Evolutionary conservation across 2,797 vertebrate species (phyloP).

Genomic region (Epinephelus coioides): DNA sequence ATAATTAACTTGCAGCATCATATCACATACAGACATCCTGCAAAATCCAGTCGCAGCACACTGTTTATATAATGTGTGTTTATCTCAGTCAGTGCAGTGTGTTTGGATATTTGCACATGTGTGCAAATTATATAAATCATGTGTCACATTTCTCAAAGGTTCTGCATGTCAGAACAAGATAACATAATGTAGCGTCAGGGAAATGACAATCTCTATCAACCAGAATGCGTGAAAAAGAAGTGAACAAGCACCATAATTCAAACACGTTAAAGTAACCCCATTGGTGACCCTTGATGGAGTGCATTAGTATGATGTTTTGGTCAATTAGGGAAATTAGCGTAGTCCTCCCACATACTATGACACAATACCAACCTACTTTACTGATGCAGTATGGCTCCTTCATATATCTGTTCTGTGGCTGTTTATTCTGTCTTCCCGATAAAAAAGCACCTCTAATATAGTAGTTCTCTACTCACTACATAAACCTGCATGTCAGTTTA

Average conservation of each 20-base stretch:
- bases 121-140: slow-evolving; percentile 12
- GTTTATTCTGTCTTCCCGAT: neutral
- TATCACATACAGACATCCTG: neutral
- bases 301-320: slow-evolving; percentile 11
- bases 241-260: neutral
- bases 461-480: neutral
- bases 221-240: slow-evolving; percentile 2
- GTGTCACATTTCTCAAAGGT: slow-evolving; percentile 3
- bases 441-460: neutral
- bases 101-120: slow-evolving; percentile 13
- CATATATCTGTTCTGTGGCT: neutral
- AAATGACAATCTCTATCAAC: neutral
- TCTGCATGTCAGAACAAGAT: slow-evolving; percentile 1
- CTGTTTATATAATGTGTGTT: slow-evolving; percentile 15
- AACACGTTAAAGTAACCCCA: slow-evolving; percentile 19
- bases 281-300: slow-evolving; percentile 10
- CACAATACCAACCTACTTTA: neutral
- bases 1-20: slow-evolving; percentile 5
- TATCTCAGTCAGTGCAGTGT: slow-evolving; percentile 8
- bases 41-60: slow-evolving; percentile 7
- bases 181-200: neutral
- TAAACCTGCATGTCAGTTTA: neutral
- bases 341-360: slow-evolving; percentile 16
- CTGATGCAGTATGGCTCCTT: neutral
- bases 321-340: slow-evolving; percentile 31